Evolutionary conservation across 2,888 invertebrate species (phyloP).

Genomic region (Cephus sareptanus): DNA sequence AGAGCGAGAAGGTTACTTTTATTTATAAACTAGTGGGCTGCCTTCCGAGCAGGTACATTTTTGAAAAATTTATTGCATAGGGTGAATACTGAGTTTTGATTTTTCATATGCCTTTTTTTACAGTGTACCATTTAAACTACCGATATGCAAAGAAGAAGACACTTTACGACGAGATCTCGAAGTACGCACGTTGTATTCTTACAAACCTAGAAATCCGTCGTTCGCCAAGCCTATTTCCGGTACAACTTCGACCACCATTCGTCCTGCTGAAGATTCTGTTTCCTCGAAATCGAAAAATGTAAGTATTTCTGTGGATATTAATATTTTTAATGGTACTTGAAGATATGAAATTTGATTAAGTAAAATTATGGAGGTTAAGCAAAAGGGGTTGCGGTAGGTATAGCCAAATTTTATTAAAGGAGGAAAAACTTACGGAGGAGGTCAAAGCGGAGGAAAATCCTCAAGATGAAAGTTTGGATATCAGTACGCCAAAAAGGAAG

Average conservation of each 20-base stretch:
- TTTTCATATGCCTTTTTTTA: background rate
- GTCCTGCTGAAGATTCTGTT: background rate
- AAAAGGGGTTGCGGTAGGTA: background rate
- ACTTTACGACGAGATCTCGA: constrained; percentile 27
- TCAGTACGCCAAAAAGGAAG: background rate
- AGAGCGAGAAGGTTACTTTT: background rate
- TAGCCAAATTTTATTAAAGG: background rate
- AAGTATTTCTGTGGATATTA: background rate
- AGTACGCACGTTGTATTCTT: constrained; percentile 36
- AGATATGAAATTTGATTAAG: background rate
- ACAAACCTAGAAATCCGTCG: background rate
- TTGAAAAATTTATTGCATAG: background rate
- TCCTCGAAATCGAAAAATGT: background rate
- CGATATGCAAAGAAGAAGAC: constrained; percentile 38
- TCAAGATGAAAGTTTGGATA: background rate
- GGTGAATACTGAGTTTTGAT: background rate
- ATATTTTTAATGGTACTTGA: background rate
- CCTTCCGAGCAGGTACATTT: constrained; percentile 32
- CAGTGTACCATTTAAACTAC: constrained; percentile 44
- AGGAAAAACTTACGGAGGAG: background rate
- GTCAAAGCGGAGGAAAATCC: background rate
- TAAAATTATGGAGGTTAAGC: background rate
- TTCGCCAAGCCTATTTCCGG: background rate
- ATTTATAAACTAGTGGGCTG: constrained; percentile 27
- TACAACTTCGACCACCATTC: background rate